These are phyloP conservation scores for Rallus crepitans DNA, from an alignment of 2,797 vertebrate species.

Conservation along the genomic window DNA sequence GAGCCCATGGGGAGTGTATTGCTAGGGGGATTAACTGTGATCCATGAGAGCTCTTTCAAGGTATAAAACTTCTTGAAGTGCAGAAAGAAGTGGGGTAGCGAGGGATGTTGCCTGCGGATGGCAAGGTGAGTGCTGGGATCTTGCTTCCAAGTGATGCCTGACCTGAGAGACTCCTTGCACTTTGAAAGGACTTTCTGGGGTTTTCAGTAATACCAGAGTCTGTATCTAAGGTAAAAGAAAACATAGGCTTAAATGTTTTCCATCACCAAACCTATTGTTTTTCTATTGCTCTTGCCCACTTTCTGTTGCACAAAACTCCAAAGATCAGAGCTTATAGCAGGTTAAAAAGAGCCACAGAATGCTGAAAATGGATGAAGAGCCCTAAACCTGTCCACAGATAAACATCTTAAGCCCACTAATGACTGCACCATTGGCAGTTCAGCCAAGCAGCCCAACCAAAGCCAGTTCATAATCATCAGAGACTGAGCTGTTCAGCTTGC, in stretches of 20 bases:
- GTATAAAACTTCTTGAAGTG: neutral
- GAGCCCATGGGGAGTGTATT: neutral
- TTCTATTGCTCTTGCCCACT: neutral
- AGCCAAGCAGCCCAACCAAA: neutral
- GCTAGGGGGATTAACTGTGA: neutral
- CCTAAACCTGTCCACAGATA: neutral
- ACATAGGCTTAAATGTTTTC: neutral
- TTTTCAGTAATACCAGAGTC: neutral
- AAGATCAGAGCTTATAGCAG: neutral
- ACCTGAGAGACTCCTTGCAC: neutral
- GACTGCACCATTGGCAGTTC: neutral
- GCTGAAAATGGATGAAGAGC: neutral
- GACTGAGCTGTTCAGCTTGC: neutral
- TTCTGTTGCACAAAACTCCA: neutral
- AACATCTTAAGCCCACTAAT: neutral
- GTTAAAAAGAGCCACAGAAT: neutral
- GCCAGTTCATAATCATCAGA: neutral
- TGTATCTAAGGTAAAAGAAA: neutral
- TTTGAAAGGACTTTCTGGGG: neutral
- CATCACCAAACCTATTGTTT: neutral
- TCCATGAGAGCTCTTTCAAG: neutral
- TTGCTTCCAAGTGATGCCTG: neutral
- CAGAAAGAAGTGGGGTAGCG: neutral
- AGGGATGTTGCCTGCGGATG: neutral
- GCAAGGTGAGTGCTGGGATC: accelerated